Conservation (phyloP, 1,140 invertebrate species). For the Drosophila seguyi region DNA sequence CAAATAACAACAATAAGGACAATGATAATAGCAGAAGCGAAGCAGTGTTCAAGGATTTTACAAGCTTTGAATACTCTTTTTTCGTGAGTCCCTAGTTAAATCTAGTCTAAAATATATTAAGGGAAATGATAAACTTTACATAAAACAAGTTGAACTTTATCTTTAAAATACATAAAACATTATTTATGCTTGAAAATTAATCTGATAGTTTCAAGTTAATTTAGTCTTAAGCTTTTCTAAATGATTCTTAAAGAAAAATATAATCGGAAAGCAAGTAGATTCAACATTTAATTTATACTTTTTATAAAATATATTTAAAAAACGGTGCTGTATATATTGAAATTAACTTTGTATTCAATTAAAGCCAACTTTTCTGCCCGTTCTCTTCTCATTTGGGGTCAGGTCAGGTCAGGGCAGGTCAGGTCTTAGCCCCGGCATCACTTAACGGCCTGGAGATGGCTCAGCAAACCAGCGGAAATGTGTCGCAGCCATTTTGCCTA, state of each 20-base stretch:
- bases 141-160: too few species aligned
- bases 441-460: conserved; percentile 27
- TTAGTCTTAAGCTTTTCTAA: too few species aligned
- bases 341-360: not conserved
- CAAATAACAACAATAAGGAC: conserved; percentile 74
- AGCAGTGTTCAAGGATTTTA: not conserved
- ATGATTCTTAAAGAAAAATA: too few species aligned
- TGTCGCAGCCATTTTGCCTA: conserved; percentile 82
- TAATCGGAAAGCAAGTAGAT: not conserved
- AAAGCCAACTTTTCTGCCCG: too few species aligned
- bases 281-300: not conserved
- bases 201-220: too few species aligned
- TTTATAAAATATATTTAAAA: too few species aligned
- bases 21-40: conserved; percentile 45
- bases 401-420: conserved; percentile 10
- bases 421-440: conserved; percentile 37
- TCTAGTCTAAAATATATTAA: too few species aligned
- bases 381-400: conserved; percentile 2
- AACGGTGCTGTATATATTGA: too few species aligned
- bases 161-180: too few species aligned
- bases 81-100: too few species aligned
- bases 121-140: too few species aligned
- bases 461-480: conserved; percentile 76
- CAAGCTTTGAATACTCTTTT: not conserved
- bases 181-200: too few species aligned